Evolutionary conservation across 2,113 vertebrate genomes (phyloP).

Genomic region (Tyrannus savana): DNA sequence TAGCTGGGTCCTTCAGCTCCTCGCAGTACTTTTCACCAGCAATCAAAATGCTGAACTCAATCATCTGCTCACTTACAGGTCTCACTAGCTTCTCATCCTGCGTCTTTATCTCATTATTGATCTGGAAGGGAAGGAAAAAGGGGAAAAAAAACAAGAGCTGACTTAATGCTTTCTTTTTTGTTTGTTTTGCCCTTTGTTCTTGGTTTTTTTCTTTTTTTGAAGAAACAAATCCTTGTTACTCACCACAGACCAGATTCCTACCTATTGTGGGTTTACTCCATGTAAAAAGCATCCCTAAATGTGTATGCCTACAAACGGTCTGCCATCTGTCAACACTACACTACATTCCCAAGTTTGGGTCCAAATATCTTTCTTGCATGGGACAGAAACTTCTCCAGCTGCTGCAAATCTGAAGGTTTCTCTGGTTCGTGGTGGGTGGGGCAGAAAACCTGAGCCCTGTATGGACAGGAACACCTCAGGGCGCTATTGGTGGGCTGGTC

Average conservation of each 20-base stretch:
- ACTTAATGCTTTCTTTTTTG: neutral
- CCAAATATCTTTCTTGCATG: neutral
- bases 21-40: conserved; percentile 76
- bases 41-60: conserved; percentile 86
- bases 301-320: neutral
- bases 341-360: neutral
- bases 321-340: neutral
- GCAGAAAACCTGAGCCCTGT: neutral
- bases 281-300: neutral
- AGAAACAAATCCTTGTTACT: neutral
- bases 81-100: conserved; percentile 61
- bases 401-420: neutral
- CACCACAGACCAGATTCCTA: neutral
- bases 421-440: neutral
- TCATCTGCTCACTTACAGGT: conserved; percentile 78
- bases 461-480: neutral
- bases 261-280: neutral
- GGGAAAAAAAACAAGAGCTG: neutral
- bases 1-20: conserved; percentile 78
- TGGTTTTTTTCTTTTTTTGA: neutral
- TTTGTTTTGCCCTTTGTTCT: neutral
- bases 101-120: conserved; percentile 85
- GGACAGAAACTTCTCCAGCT: neutral
- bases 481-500: neutral
- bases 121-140: conserved; percentile 67